Base-by-base conservation (phyloP, 2,113 vertebrate genomes). In the Chamaea fasciata region DNA sequence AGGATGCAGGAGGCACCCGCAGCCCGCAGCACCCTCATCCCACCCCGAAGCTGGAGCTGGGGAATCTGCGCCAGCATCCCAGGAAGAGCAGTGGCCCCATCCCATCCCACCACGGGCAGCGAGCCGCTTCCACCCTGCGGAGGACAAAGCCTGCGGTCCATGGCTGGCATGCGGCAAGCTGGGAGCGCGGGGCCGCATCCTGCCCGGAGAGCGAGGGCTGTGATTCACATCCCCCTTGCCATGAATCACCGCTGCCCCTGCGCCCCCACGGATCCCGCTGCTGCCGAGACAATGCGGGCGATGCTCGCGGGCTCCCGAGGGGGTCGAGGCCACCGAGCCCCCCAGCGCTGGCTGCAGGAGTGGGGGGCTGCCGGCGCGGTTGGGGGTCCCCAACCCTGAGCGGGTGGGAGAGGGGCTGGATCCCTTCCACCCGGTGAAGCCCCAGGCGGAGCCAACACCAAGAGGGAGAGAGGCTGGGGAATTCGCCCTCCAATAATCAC, bases 101-200 rank as follows among this genome's bases (percentile, higher is more conserved):
- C 70, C 53, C 60, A 63, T 75, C 63, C 83, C 57, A 39, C 42
- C 41, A 35, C 11, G 23, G 90, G 90, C 87, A 91, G 22, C 3
- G 9, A 96, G 88, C 77, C 23, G 49, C 83, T 95, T 92, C 94
- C 93, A 94, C 76, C 76, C 89, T 11, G 17, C 19, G 2, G 86
- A 95, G 94, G 96, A 96, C 96, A 95, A 96, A 95, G 93, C 63
- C 91, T 95, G 94, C 28, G 83, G 96, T 92, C 96, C 94, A n/a
- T 3, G 15, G 39, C 41, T 78, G 62, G 83, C 96, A 90, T 59
- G 83, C 1, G 31, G 69, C 84, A 44, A 57, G 89, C 82, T 82
- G 74, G 74, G 77, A 75, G 92, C 57, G 16, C 47, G 28, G 96
- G 94, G 91, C 93, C 57, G 68, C 94, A 96, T 95, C 94, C 96